Conservation (phyloP, 2,113 vertebrate species). For the Halichoerus grypus region DNA sequence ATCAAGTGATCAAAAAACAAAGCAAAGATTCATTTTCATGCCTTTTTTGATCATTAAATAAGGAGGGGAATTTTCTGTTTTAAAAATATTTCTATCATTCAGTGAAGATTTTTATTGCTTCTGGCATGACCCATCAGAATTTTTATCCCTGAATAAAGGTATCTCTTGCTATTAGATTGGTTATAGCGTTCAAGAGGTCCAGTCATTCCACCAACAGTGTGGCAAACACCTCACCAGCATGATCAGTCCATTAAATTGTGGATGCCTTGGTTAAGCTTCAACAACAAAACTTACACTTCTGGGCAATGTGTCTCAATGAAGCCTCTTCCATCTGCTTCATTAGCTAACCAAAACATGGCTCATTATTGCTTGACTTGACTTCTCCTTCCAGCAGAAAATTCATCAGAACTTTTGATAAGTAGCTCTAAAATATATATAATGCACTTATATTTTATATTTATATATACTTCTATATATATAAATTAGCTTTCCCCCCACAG, state of each 20-base stretch:
- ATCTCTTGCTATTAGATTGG: constrained; percentile 27
- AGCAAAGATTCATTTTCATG: constrained; percentile 40
- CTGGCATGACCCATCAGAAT: neutral
- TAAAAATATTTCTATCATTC: neutral
- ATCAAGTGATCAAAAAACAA: neutral
- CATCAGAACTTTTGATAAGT: constrained; percentile 88
- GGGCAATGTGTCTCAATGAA: constrained; percentile 25
- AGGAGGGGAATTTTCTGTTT: constrained; percentile 39
- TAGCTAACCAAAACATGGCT: constrained; percentile 93
- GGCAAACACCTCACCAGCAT: constrained; percentile 51
- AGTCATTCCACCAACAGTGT: constrained; percentile 45
- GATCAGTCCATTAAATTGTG: neutral
- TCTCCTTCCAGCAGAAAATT: constrained; percentile 92
- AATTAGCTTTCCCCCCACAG: constrained; percentile 83
- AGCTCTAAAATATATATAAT: constrained; percentile 87
- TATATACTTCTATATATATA: neutral
- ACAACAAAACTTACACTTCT: neutral
- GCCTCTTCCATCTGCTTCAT: neutral
- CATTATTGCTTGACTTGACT: constrained; percentile 90
- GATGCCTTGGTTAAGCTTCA: constrained; percentile 45
- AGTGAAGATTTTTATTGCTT: neutral
- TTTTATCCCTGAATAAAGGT: constrained; percentile 15
- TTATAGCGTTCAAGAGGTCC: constrained; percentile 63
- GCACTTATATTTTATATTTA: constrained; percentile 81
- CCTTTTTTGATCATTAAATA: constrained; percentile 64